Base-by-base conservation (phyloP, 2,888 invertebrate genomes). In the Exocentrus adspersus region DNA sequence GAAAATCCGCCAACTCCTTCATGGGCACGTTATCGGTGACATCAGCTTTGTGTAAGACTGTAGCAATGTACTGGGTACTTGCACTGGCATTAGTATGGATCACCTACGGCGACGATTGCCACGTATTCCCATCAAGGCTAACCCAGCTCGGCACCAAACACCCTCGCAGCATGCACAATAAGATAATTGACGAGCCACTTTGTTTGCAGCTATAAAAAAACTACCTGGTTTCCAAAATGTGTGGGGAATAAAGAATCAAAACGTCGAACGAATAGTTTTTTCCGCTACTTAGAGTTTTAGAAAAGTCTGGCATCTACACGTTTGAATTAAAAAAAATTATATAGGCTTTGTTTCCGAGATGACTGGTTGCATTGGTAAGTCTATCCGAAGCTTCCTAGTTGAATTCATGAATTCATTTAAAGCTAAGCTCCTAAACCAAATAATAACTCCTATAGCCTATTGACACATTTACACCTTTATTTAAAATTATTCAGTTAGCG, bases 41-140 rank as follows among this genome's bases (percentile, higher is more conserved):
- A 48, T 48, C 48, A 48, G 10, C 28, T 48, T 48, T 48, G 48
- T 14, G 28, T 48, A 48, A 24, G 48, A 48, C 28, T 28, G 51
- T 59, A 50, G 41, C 48, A n/a, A 19, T 12, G 14, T 20, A 14
- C 53, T 24, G 16, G 28, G 24, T 16, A 32, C 48, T 60, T 51
- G 43, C 48, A 54, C 48, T 41, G 56, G 24, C 59, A 65, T 65
- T 65, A 65, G 62, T 65, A 65, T 65, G 65, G 62, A 62, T 58
- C 53, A 59, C 65, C 37, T 59, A 62, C 30, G 43, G 9, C 32
- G 62, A 30, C 65, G 59, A 62, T 65, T 62, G 59, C 65, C 65
- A 65, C 65, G 65, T 65, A 65, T 56, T 60, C 45, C 56, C 54
- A 46, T 59, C 65, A 65, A 65, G 65, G 65, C 59, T 65, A 65